Percentiles rank a stretch among this genome's conserved stretches.
Evolutionary conservation across 92 coral and sea anemone genomes (phyloP).

Genomic region (Desmophyllum pertusum): DNA sequence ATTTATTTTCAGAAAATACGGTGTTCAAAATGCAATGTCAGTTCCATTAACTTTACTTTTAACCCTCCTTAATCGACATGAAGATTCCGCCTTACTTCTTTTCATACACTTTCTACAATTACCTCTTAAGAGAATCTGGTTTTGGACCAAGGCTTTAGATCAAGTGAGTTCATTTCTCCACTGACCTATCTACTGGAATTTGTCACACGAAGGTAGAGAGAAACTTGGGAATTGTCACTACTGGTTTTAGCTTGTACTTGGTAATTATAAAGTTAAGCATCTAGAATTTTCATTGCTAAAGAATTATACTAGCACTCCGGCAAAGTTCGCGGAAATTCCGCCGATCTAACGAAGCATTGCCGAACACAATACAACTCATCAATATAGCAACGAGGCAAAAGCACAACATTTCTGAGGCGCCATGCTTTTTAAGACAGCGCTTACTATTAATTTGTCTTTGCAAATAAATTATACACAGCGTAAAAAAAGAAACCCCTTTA

Average conservation of each 20-base stretch:
- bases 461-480: constrained; percentile 48
- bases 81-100: background rate
- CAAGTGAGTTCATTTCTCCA: background rate
- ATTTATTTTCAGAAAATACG: too few species aligned
- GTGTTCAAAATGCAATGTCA: background rate
- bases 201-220: background rate
- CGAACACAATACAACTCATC: constrained; percentile 17
- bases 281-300: background rate
- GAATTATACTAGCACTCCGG: constrained; percentile 8
- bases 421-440: background rate
- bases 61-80: background rate
- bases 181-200: background rate
- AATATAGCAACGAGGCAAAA: constrained; percentile 22
- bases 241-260: too few species aligned
- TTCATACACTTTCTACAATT: too few species aligned
- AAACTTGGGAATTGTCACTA: background rate
- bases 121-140: background rate
- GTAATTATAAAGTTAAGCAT: background rate
- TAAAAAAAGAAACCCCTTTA: background rate
- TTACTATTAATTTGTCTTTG: constrained; percentile 20
- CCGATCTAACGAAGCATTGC: background rate
- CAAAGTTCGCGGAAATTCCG: background rate
- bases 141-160: background rate
- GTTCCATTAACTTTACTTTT: too few species aligned
- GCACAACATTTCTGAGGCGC: constrained; percentile 17